Percentiles rank a stretch among this genome's conserved stretches.
Conservation (phyloP, 2,113 vertebrate species). For the Bagarius yarrelli region DNA sequence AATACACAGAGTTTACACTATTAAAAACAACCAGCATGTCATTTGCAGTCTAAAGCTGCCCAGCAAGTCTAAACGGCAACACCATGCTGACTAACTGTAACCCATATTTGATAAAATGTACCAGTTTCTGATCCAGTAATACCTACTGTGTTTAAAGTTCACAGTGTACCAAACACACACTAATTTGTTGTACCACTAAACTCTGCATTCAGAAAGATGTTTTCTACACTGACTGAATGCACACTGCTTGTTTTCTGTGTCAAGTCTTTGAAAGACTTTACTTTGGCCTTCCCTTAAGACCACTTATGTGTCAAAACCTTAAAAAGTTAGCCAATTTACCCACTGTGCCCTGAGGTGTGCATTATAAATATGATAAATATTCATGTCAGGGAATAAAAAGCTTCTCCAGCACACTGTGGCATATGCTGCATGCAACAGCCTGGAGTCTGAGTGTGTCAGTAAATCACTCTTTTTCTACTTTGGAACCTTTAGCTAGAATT, state of each 20-base stretch:
- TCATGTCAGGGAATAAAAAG: not conserved
- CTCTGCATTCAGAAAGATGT: no score
- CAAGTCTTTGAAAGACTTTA: not conserved
- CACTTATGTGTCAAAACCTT: constrained; percentile 8
- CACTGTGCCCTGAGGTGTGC: not conserved
- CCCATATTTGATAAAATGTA: constrained; percentile 29
- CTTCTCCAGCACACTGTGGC: not conserved
- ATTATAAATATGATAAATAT: not conserved
- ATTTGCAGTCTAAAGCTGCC: not conserved
- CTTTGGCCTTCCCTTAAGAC: constrained; percentile 3
- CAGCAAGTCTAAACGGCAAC: constrained; percentile 1
- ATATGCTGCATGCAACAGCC: not conserved
- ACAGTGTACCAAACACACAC: not conserved
- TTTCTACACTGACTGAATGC: not conserved
- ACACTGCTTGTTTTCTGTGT: constrained; percentile 3
- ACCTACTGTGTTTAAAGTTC: not conserved
- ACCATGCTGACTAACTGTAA: constrained; percentile 28
- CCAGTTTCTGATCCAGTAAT: constrained; percentile 7
- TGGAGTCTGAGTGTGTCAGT: not conserved
- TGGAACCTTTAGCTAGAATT: not conserved
- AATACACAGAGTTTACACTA: not conserved
- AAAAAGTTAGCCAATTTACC: constrained; percentile 3
- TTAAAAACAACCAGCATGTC: constrained; percentile 27
- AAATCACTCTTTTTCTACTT: not conserved
- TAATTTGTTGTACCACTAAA: not conserved